Base-by-base conservation (phyloP, 2,113 vertebrate species). In the Globicephala melas region DNA sequence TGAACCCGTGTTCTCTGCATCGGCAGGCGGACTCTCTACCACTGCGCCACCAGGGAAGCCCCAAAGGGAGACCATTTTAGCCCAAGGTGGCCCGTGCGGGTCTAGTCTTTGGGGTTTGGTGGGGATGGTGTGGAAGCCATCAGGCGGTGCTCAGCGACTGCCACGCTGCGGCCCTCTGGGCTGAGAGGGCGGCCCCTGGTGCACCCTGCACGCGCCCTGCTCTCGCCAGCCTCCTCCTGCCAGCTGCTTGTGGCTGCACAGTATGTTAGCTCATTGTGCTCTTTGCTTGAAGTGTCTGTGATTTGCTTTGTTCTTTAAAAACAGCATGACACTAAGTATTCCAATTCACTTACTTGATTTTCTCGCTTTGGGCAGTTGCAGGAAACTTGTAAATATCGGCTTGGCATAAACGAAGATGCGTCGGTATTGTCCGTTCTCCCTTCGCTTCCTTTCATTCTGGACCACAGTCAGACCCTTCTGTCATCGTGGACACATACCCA, bases 11-110 rank as follows among this genome's bases (percentile, higher is more conserved):
- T 47, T 2, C 10, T 2, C 44, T 47, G 44, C 9, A 47, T 47
- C 44, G 2, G 44, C 44, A 47, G 44, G 44, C 10, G 9, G 44
- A 47, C 44, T 47, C 44, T 47, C 44, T 2, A 47, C 44, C 44
- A 47, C 44, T 47, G 44, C 2, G 44, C 44, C 44, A 47, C 44
- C 44, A 47, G 44, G 10, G 10, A 47, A 47, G 44, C 44, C 44
- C 44, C 10, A 82, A 36, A 62, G 28, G 67, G 25, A 80, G 63
- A 62, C 0, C 21, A 31, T 55, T 77, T 38, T 25, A 31, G 67
- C 17, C 13, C 0, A 0, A 41, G 38, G 33, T 65, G 58, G 50
- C 47, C 63, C 0, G 1, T 63, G 31, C 23, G 10, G 62, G 68
- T 21, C 20, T 2, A 21, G 88, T 15, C 3, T 53, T 31, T 20